Conservation (phyloP, 2,113 vertebrate species). For the Lasiurus borealis region DNA sequence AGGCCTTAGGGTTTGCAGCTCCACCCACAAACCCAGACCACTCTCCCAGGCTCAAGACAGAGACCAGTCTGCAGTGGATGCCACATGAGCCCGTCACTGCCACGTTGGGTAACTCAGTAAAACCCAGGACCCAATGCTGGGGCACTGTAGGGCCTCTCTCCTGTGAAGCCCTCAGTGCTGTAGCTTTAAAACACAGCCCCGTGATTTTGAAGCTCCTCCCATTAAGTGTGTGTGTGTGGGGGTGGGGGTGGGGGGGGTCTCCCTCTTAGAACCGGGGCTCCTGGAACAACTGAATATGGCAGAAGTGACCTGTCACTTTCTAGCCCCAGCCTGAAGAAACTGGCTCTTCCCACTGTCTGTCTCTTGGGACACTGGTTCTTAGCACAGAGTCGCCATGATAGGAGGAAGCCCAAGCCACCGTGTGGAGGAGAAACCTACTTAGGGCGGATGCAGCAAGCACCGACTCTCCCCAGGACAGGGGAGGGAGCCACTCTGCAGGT, state of each 20-base stretch:
- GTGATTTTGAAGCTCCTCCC: background rate
- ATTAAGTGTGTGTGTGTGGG: too few relatives aligned
- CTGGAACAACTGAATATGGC: accelerated
- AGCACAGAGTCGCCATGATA: background rate
- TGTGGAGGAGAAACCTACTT: background rate
- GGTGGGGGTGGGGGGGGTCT: too few relatives aligned
- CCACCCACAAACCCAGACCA: background rate
- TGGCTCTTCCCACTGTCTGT: background rate
- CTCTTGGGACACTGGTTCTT: background rate
- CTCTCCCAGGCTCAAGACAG: accelerated
- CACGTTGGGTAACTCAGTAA: background rate
- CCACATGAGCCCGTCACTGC: accelerated
- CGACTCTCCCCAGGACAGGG: background rate
- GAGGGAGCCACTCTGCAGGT: background rate
- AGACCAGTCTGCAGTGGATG: background rate
- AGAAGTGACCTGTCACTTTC: background rate
- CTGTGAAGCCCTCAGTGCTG: background rate
- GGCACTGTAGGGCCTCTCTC: background rate
- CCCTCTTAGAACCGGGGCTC: background rate
- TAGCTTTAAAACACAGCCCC: background rate
- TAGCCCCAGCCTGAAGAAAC: background rate
- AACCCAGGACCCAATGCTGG: background rate
- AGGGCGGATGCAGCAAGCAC: background rate
- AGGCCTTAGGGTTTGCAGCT: too few relatives aligned
- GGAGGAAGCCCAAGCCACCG: background rate